Evolutionary conservation across 2,888 invertebrate genomes (phyloP), one percentile per base, ranked within the genome.

Genomic region (Limulus polyphemus): DNA sequence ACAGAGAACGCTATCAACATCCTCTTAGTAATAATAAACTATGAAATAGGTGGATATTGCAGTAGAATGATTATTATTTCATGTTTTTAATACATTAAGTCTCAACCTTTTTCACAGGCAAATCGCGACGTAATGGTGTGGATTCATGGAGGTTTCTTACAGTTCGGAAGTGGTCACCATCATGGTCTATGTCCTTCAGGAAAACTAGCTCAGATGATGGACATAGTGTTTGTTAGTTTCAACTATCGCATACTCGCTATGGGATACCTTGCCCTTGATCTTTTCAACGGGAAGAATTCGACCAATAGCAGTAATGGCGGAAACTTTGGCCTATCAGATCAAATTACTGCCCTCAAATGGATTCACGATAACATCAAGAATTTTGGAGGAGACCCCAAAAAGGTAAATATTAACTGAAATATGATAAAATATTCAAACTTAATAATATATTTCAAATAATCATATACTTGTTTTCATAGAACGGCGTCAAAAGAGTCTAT

Each of bases 141-240:
- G 72, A 71, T 75, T 49, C 74, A 74, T 65, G 74, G 73, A 1
- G 75, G 75, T 11, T 68, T 67, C 52, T 59, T 69, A 2, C 65
- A 67, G 11, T 69, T 65, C 60, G 69, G 69, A 11, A 63, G 60
- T 5, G 68, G 69, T 1, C 67, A 68, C 55, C 60, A 62, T 13
- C 58, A 62, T 0, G 65, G 67, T 11, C 56, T 81, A 70, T 82
- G 86, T 68, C 90, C 91, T 0, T 87, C 88, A 0, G 84, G 88
- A 0, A 79, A 86, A 54, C 83, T 90, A 66, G 85, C 90, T 0
- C 82, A 84, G 57, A 83, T 85, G 2, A 84, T 86, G 64, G 87
- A 90, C 73, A 85, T 90, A 1, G 84, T 93, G 11, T 89, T 89
- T 74, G 91, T 93, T 3, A 81, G 88, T 65, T 90, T 91, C 10